Base-by-base conservation (phyloP, 2,888 invertebrate genomes). In the Tanypteryx hageni region DNA sequence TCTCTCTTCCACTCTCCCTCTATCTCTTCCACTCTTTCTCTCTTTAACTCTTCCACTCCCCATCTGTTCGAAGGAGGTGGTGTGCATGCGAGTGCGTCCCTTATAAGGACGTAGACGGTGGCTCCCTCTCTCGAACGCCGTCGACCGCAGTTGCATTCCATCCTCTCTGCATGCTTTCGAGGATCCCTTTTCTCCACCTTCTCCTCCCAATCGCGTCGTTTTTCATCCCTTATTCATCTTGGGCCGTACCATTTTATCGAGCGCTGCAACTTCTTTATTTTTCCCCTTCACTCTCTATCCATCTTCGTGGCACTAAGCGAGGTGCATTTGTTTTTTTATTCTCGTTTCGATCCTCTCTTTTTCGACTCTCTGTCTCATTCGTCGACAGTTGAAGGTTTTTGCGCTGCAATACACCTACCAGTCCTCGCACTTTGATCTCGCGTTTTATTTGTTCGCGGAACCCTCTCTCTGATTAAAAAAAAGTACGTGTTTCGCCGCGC, bases 31-130 rank as follows among this genome's bases (percentile, higher is more conserved):
- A n/a, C 22, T 76, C 76, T n/a, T n/a, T n/a, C n/a, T 68, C 68
- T 68, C 22, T 44, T 44, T 44, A n/a, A n/a, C 44, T 44, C 44
- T 44, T 44, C 22, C 68, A n/a, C 22, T 76, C 76, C 22, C 76
- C 76, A 76, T 76, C 76, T 76, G 76, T 76, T 64, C 64, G 14
- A n/a, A 0, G 64, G 76, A 76, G 76, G 44, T 27, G 76, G 76
- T 76, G 76, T 76, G 76, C 76, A 76, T 22, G 76, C 76, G 27
- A 76, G 76, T 22, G 22, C 13, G 76, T 76, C 22, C 76, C 76
- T 76, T 76, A 76, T 76, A 76, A 27, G 76, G 76, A 76, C 27
- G 68, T n/a, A 11, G n/a, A n/a, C 68, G 44, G 44, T 44, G 22
- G 18, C 68, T 68, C 68, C 22, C 68, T 68, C 68, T 68, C n/a